phyloP scores from a whole-genome alignment of 2,888 invertebrate species.

The Ectropis crepuscularia region DNA sequence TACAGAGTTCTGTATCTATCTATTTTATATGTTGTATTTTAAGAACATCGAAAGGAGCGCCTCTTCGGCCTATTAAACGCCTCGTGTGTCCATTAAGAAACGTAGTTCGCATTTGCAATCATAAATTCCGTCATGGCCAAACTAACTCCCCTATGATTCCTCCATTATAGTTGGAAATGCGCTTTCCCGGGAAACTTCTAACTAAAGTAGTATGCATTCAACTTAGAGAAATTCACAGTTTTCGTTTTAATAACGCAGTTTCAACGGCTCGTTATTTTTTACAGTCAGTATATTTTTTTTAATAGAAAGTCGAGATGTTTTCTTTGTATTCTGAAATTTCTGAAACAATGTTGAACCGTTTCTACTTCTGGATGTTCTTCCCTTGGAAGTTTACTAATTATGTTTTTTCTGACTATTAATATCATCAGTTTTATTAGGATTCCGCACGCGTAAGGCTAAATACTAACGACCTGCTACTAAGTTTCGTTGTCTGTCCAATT shows the following conservation, averaged over 20 bases:
- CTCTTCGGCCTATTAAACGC: too few species aligned
- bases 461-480: too few species aligned
- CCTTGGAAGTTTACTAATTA: conserved; percentile 9
- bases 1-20: too few species aligned
- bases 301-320: conserved; percentile 12
- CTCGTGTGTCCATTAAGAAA: too few species aligned
- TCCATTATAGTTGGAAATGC: conserved; percentile 7
- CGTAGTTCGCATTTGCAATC: neutral
- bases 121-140: neutral
- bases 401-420: conserved; percentile 1
- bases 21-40: too few species aligned
- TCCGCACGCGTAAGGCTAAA: too few species aligned
- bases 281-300: neutral
- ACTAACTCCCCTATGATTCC: neutral
- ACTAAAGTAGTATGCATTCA: conserved; percentile 12
- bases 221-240: neutral
- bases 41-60: too few species aligned
- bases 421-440: conserved; percentile 4
- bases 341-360: neutral
- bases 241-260: conserved; percentile 7
- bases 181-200: conserved; percentile 7
- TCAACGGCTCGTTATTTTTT: conserved; percentile 21
- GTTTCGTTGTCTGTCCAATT: too few species aligned
- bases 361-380: conserved; percentile 4
- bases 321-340: neutral